These are phyloP conservation scores for Takifugu flavidus DNA, from an alignment of 2,113 vertebrate species.

Conservation along the genomic window DNA sequence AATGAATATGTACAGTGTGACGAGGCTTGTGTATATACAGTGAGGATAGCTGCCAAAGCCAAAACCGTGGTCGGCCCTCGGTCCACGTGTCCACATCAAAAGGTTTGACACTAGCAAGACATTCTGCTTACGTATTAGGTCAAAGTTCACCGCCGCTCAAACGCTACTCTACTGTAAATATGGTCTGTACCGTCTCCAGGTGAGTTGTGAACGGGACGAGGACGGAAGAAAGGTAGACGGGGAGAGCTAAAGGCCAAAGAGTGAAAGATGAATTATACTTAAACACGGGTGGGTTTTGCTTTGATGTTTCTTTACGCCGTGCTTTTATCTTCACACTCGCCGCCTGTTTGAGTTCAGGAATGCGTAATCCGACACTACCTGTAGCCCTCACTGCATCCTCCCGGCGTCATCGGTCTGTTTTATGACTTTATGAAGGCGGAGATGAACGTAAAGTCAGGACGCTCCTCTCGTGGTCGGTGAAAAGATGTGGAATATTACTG, in stretches of 20 bases:
- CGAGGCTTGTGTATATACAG: slow-evolving; percentile 50
- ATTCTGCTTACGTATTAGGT: slow-evolving; percentile 6
- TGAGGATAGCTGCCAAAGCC: slow-evolving; percentile 70
- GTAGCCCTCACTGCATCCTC: slow-evolving; percentile 1
- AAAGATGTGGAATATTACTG: no score
- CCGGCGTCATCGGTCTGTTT: no score
- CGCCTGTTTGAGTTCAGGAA: slow-evolving; percentile 15
- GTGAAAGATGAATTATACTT: background rate
- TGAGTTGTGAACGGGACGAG: background rate
- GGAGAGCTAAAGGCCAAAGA: background rate
- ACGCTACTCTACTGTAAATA: background rate
- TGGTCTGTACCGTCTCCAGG: background rate
- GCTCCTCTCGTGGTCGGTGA: no score
- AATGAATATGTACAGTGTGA: slow-evolving; percentile 64
- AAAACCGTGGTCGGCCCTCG: slow-evolving; percentile 46
- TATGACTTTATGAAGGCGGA: no score
- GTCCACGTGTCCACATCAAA: slow-evolving; percentile 32
- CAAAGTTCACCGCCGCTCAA: slow-evolving; percentile 1
- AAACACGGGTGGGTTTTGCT: background rate
- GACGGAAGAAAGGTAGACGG: background rate
- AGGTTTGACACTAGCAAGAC: slow-evolving; percentile 45
- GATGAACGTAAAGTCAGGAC: no score
- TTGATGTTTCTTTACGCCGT: background rate
- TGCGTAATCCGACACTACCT: slow-evolving; percentile 9
- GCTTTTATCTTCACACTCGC: slow-evolving; percentile 17